Evolutionary conservation across 2,888 invertebrate genomes (phyloP), one percentile per base, ranked within the genome.

Genomic region (Saturnia japonica): DNA sequence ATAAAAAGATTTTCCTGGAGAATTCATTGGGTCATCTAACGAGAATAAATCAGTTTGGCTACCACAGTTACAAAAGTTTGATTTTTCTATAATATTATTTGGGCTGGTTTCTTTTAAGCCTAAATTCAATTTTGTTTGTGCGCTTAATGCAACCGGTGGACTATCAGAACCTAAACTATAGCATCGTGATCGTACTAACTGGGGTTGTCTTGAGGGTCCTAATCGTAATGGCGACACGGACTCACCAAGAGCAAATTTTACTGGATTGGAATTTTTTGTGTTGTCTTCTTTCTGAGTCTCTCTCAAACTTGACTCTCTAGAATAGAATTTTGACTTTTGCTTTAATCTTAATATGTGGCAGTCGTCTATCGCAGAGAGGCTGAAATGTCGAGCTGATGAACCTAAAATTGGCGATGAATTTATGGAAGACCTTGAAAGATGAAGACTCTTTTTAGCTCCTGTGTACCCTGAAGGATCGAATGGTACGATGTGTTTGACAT

Each of bases 401-500:
- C 94, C 94, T 72, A 94, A 84, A 70, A 94, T 92, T 60, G 95
- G 92, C 9, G 95, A 95, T 77, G 90, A 85, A 77, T 83, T 88
- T 73, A 90, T 89, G 68, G 87, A 86, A 77, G 88, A 89, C 75
- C 94, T 88, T 25, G 88, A 82, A 69, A 85, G 75, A 71, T 88
- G 84, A 14, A 94, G 82, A 77, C 94, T 94, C 76, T 93, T 94
- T 76, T 94, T 90, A n/a, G 94, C 94, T 69, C 93, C 93, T 0
- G 93, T 91, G 75, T 94, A 95, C 57, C 94, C 94, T 57, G 95
- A 91, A 0, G 97, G 97, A 84, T 96, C 96, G 82, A 97, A 97
- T 72, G 97, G 97, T 76, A 96, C 96, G 76, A 95, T 95, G 72
- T 97, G 96, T 88, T 97, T 97, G 12, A 97, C 96, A 81, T 96